Evolutionary conservation across 2,797 vertebrate species (phyloP), one percentile per base, ranked within the genome.

Genomic region (Micromesistius poutassou): DNA sequence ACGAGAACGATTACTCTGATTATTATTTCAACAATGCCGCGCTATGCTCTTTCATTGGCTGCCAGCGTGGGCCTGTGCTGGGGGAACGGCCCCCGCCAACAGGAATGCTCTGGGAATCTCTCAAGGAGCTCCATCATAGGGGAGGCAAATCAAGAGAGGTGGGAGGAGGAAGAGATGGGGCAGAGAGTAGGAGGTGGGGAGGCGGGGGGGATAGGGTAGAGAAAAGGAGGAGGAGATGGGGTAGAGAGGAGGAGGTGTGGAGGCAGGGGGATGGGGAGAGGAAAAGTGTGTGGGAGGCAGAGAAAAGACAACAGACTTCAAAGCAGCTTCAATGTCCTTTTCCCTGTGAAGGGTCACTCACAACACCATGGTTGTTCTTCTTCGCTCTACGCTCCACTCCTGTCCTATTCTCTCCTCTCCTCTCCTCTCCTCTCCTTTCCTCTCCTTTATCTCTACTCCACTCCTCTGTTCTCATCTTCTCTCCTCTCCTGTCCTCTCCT

Each of bases 1-100:
- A 92, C 91, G 90, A 87, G 93, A 93, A 87, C 86, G 90, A 89
- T 93, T 94, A 92, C 85, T 85, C 89, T 92, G 94, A 93, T 94
- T 94, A 94, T 94, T 95, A 94, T 95, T 95, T 95, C 94, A 95
- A 92, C 92, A 93, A 94, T 95, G 92, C 94, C 90, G 89, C 88
- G 86, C 88, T 83, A 85, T 89, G 89, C 89, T 93, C 92, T 95
- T 95, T 96, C 89, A 95, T 93, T 91, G 77, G 84, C 83, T 94
- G 94, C 94, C 94, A 95, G 92, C 89, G 78, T 74, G 81, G 85
- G 83, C 8, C 80, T 84, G 93, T 90, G 75, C 87, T 77, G 86
- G 83, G 84, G 89, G 86, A 85, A 55, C 19, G 46, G 46, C 46
- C 46, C 79, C 88, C 90, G 94, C 93, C 93, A 93, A 90, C 84